Evolutionary conservation across 2,113 vertebrate genomes (phyloP).

Genomic region (Myanophis thanlyinensis): DNA sequence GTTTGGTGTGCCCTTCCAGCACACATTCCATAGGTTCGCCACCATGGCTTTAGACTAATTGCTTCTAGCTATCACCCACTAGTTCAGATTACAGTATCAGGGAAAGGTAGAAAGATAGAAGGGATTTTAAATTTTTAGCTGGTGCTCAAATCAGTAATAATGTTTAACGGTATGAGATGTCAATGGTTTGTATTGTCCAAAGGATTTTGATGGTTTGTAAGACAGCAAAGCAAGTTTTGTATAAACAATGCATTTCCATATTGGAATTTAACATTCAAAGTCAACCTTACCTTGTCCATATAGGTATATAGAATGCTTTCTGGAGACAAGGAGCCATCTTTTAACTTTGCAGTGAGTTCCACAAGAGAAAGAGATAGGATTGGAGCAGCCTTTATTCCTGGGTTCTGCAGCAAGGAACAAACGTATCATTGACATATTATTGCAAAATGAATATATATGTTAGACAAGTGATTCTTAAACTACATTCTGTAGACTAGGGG

Average conservation of each 20-base stretch:
- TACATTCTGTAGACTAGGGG: not conserved
- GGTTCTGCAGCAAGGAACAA: slow-evolving; percentile 31
- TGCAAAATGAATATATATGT: not conserved
- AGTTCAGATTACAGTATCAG: not conserved
- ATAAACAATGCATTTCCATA: not conserved
- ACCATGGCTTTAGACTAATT: no score
- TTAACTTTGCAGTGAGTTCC: slow-evolving; percentile 69
- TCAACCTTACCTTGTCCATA: slow-evolving; percentile 72
- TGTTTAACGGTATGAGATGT: not conserved
- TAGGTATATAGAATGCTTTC: slow-evolving; percentile 76
- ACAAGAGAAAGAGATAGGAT: slow-evolving; percentile 67
- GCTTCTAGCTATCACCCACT: not conserved
- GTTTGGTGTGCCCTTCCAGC: no score
- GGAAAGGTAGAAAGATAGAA: not conserved
- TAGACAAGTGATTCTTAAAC: not conserved
- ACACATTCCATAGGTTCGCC: no score
- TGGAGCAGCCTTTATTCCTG: slow-evolving; percentile 47
- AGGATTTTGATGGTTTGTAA: not conserved
- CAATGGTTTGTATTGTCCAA: not conserved
- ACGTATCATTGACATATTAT: not conserved
- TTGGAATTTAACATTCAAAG: not conserved
- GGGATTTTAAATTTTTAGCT: not conserved
- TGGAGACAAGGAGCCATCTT: slow-evolving; percentile 66
- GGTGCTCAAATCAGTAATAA: not conserved
- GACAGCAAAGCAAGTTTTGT: not conserved